Base-by-base conservation (phyloP, 1,140 invertebrate species). In the Chelonus insularis region DNA sequence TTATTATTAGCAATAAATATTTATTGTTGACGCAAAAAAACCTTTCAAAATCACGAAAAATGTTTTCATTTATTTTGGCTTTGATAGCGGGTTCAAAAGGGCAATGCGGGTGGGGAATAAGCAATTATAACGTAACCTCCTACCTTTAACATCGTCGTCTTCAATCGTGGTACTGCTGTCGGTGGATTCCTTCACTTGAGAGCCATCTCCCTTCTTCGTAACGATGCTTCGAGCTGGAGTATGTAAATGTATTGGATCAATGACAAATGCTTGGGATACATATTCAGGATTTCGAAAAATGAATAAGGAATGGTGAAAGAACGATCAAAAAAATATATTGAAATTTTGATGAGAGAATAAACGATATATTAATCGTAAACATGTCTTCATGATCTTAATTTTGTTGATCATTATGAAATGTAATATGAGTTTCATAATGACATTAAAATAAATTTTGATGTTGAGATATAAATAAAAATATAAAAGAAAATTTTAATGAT, bases 141-240 rank as follows among this genome's bases (percentile, higher is more conserved):
- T 87, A 93, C 91, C 91, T 89, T 93, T 93, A 68, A 88, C 87
- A 77, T 95, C 93, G 77, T 96, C 94, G 79, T 97, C 94, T 81
- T 95, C 86, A 56, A 94, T 88, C 63, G 94, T 96, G 74, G 92
- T 95, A 73, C 91, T 95, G 75, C 90, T 92, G 77, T 96, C 94
- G 29, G 94, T 95, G 18, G 93, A 96, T 81, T 96, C 94, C 80
- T 96, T 97, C 12, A 96, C 93, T 84, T 96, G 93, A 62, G 93
- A 95, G 64, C 94, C 93, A 72, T 95, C 93, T 45, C 92, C 91
- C 79, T 96, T 96, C 81, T 96, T 96, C 67, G 90, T 92, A 54
- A 95, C 89, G 84, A 95, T 95, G 74, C 89, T 92, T 83, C 88
- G 86, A 86, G 88, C 89, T 91, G 82, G 47, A 82, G 82, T 68